phyloP scores from a whole-genome alignment of 2,113 vertebrate species.

The Calypte anna region DNA sequence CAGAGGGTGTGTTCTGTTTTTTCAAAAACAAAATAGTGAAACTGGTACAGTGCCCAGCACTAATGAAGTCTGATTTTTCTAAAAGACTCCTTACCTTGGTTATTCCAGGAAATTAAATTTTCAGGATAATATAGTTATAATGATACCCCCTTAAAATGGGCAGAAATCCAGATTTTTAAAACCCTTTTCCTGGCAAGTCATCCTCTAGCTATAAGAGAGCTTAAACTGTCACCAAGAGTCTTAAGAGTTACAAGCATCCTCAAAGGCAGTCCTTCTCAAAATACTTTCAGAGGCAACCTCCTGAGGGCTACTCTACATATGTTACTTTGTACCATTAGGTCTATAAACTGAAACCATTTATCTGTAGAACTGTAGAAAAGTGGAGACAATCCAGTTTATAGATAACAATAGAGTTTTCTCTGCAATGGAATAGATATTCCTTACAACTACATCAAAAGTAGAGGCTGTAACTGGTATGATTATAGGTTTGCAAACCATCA shows the following conservation, averaged over 20 bases:
- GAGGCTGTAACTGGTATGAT: background rate
- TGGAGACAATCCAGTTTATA: background rate
- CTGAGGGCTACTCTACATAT: background rate
- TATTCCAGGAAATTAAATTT: slow-evolving; percentile 29
- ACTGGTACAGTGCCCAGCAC: background rate
- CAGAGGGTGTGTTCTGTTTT: slow-evolving; percentile 37
- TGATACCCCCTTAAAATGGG: background rate
- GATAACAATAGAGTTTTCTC: background rate
- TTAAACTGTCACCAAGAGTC: slow-evolving; percentile 23
- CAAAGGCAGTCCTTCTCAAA: background rate
- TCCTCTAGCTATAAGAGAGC: background rate
- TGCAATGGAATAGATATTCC: background rate
- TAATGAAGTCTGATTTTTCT: background rate
- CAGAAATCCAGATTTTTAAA: slow-evolving; percentile 34
- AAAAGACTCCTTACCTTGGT: background rate
- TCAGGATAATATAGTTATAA: background rate
- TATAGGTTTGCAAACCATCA: background rate
- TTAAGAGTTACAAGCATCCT: background rate
- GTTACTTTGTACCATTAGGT: background rate
- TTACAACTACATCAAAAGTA: background rate
- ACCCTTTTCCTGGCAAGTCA: slow-evolving; percentile 35
- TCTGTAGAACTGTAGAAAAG: background rate
- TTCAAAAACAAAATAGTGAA: slow-evolving; percentile 35
- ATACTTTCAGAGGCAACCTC: background rate
- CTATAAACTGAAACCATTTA: background rate